These are phyloP conservation scores for Blastobasis adustella DNA, from an alignment of 2,888 invertebrate genomes.

Conservation along the genomic window DNA sequence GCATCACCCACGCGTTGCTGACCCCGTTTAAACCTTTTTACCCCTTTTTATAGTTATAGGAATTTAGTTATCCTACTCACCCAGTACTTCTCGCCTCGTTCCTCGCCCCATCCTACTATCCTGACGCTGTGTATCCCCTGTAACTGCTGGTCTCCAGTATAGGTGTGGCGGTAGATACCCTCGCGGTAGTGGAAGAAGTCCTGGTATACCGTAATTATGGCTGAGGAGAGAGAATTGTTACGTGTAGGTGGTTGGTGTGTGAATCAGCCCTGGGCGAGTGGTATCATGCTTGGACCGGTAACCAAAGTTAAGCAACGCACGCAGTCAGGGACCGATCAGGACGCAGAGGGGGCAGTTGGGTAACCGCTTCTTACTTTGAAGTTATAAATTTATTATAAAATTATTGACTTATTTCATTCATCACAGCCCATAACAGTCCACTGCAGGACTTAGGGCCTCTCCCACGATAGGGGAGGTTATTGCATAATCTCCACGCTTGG, in stretches of 20 bases:
- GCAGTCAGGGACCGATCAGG: too few relatives aligned
- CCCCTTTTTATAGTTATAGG: background rate
- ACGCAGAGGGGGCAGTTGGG: too few relatives aligned
- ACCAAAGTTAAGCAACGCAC: too few relatives aligned
- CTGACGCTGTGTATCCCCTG: slow-evolving; percentile 92
- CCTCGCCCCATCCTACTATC: slow-evolving; percentile 94
- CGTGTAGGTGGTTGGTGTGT: background rate
- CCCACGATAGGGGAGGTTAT: too few relatives aligned
- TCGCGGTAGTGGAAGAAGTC: slow-evolving; percentile 94
- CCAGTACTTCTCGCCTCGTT: slow-evolving; percentile 85
- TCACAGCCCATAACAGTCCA: too few relatives aligned
- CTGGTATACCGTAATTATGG: slow-evolving; percentile 92
- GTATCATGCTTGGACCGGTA: too few relatives aligned
- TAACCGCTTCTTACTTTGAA: too few relatives aligned
- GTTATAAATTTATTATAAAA: too few relatives aligned
- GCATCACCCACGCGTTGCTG: background rate
- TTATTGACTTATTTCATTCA: too few relatives aligned
- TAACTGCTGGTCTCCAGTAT: slow-evolving; percentile 68
- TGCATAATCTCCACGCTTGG: too few relatives aligned
- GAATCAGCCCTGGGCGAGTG: background rate
- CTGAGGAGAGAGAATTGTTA: slow-evolving; percentile 52
- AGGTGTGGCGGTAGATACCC: slow-evolving; percentile 86
- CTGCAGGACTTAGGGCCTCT: too few relatives aligned
- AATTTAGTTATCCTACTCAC: slow-evolving; percentile 73
- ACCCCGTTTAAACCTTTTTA: background rate